Evolutionary conservation across 2,888 invertebrate species (phyloP).

Genomic region (Apodemia duryi): DNA sequence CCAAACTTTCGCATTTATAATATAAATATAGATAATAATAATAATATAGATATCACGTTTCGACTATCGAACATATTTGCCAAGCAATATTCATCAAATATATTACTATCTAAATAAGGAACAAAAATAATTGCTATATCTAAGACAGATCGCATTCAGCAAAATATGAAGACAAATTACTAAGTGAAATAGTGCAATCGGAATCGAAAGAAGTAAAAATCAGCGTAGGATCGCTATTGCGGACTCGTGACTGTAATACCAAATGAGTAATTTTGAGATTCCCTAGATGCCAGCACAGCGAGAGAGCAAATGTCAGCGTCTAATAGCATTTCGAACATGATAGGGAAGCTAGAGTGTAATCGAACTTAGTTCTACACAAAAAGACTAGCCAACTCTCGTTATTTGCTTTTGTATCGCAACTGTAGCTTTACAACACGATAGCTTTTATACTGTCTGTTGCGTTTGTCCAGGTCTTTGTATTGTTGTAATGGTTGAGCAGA

Average conservation of each 20-base stretch:
- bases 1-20: no score
- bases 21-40: no score
- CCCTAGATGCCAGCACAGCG: conserved; percentile 58
- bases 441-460: conserved; percentile 25
- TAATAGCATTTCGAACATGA: conserved; percentile 71
- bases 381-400: conserved; percentile 30
- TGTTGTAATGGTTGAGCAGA: not conserved
- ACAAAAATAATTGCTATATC: not conserved
- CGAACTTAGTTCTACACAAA: conserved; percentile 52
- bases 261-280: conserved; percentile 76
- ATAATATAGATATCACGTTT: no score
- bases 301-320: conserved; percentile 66
- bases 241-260: conserved; percentile 71
- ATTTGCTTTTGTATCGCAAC: conserved; percentile 28
- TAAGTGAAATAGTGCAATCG: conserved; percentile 68
- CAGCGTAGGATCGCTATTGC: conserved; percentile 61
- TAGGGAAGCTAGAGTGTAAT: conserved; percentile 55
- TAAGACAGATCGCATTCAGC: conserved; percentile 11
- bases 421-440: conserved; percentile 21
- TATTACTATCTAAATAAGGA: not conserved
- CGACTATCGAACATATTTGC: no score
- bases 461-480: conserved; percentile 23
- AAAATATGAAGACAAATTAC: conserved; percentile 66
- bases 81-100: no score
- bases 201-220: conserved; percentile 78